Evolutionary conservation across 1,140 invertebrate genomes (phyloP).

Genomic region (Zaprionus tsacasi): DNA sequence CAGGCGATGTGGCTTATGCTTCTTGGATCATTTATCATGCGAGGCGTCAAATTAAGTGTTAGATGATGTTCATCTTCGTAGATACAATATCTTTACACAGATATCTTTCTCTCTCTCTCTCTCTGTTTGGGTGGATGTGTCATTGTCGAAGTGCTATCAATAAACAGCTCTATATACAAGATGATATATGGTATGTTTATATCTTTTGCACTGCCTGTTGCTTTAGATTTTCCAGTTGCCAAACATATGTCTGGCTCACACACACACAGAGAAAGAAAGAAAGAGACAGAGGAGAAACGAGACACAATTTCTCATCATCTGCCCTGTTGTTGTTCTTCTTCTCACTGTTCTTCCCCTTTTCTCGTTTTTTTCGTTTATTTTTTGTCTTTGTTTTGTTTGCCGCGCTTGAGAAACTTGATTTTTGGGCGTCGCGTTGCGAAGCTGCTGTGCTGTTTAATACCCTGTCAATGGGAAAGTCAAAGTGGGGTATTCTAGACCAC

Average conservation of each 20-base stretch:
- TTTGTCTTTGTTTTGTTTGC: slow-evolving; percentile 29
- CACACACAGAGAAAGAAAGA: not conserved
- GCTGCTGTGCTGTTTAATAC: slow-evolving; percentile 26
- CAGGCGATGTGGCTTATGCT: slow-evolving; percentile 14
- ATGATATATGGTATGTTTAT: slow-evolving; percentile 1
- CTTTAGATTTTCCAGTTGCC: not conserved
- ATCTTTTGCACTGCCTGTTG: slow-evolving; percentile 18
- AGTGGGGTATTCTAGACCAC: not conserved
- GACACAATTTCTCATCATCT: slow-evolving; percentile 31
- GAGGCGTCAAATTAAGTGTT: slow-evolving; percentile 50
- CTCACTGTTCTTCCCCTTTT: slow-evolving; percentile 5
- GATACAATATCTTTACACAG: slow-evolving; percentile 41
- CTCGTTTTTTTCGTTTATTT: slow-evolving; percentile 11
- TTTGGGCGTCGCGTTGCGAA: slow-evolving; percentile 18
- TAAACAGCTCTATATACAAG: slow-evolving; percentile 3
- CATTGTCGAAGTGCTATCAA: slow-evolving; percentile 1
- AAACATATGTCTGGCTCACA: slow-evolving; percentile 9
- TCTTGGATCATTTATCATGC: slow-evolving; percentile 46
- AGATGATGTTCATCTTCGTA: slow-evolving; percentile 37
- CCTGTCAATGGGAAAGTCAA: not conserved
- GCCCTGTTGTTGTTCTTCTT: slow-evolving; percentile 15
- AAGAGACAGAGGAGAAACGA: not conserved
- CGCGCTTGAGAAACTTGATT: slow-evolving; percentile 59
- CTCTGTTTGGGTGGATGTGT: slow-evolving; percentile 1
- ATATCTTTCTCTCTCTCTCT: slow-evolving; percentile 6